These are phyloP conservation scores for Artemia franciscana DNA, from an alignment of 1,140 invertebrate genomes.

Conservation along the genomic window DNA sequence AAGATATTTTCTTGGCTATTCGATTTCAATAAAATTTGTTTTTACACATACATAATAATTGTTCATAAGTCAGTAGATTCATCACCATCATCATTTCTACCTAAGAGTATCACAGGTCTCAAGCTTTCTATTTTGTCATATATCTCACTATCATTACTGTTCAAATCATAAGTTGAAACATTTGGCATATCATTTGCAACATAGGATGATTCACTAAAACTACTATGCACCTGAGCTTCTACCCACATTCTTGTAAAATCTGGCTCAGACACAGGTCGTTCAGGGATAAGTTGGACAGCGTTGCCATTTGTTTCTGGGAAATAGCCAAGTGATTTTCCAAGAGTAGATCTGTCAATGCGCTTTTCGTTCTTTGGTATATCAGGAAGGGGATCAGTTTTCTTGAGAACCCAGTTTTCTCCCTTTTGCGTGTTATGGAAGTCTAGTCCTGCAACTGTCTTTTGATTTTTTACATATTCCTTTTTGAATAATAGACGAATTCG, in stretches of 20 bases:
- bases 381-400: neutral
- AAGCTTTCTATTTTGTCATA: neutral
- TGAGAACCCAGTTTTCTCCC: neutral
- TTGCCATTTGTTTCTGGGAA: neutral
- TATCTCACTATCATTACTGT: neutral
- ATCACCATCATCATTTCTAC: neutral
- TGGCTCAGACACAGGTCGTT: neutral
- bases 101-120: neutral
- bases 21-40: too few species aligned
- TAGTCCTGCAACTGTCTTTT: neutral
- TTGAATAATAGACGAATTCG: conserved; percentile 6
- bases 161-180: neutral
- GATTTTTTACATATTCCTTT: neutral
- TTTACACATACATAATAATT: too few species aligned
- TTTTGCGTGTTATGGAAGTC: neutral
- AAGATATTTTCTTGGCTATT: too few species aligned
- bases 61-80: neutral
- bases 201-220: neutral
- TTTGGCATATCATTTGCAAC: neutral
- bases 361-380: neutral
- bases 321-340: neutral
- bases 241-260: neutral
- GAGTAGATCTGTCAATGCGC: neutral
- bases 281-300: neutral
- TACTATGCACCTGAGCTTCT: neutral